Evolutionary conservation across 2,797 vertebrate species (phyloP).

Genomic region (Anolis apletophallus): DNA sequence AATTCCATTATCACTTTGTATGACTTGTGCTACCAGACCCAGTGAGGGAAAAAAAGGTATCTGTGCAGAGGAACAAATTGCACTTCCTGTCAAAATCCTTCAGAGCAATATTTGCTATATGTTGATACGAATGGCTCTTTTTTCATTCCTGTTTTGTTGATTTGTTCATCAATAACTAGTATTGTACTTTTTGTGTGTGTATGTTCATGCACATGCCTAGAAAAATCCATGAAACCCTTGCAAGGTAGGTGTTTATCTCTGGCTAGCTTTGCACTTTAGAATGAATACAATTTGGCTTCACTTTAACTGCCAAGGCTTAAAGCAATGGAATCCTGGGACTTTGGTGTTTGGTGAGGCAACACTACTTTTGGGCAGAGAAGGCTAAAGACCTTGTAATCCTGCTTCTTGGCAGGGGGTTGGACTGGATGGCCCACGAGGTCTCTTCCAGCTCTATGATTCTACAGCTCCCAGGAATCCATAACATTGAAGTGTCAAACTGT

Average conservation of each 20-base stretch:
- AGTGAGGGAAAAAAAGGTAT: conserved; percentile 50
- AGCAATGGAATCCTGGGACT: too few species aligned
- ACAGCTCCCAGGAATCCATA: too few species aligned
- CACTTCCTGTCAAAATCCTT: conserved; percentile 36
- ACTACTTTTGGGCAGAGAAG: too few species aligned
- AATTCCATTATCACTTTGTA: conserved; percentile 67
- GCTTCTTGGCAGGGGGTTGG: too few species aligned
- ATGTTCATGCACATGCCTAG: neutral
- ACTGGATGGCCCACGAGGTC: too few species aligned
- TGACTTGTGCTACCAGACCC: conserved; percentile 62
- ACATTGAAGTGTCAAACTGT: too few species aligned
- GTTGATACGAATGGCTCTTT: conserved; percentile 11
- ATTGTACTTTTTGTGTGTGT: neutral
- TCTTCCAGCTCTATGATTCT: too few species aligned
- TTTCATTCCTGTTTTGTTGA: neutral
- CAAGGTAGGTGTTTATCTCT: neutral
- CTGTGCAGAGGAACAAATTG: conserved; percentile 55
- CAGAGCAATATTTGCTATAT: conserved; percentile 49
- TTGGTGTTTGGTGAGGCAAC: too few species aligned
- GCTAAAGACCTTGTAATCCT: too few species aligned
- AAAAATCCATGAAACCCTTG: neutral
- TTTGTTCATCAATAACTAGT: neutral
- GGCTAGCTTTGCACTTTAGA: too few species aligned
- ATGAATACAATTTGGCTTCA: too few species aligned
- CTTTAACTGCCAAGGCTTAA: too few species aligned